These are phyloP conservation scores for Drosophila maculinotata DNA, from an alignment of 2,888 invertebrate genomes.

Conservation along the genomic window DNA sequence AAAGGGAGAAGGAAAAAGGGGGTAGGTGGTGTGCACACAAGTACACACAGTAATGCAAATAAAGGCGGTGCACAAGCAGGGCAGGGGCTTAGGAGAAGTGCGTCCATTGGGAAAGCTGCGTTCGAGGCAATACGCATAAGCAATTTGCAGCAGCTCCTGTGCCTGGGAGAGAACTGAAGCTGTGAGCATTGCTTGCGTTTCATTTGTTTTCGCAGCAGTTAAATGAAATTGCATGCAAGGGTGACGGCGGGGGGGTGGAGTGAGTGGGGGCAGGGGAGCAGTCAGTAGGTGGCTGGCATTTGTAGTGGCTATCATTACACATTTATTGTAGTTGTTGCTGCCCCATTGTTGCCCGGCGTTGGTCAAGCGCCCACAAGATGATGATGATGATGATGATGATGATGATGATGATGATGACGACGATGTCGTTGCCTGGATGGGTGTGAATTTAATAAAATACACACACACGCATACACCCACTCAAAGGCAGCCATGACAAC, in stretches of 20 bases:
- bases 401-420: constrained; percentile 40
- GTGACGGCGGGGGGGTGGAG: not conserved
- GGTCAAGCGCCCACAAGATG: constrained; percentile 70
- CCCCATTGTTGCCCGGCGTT: constrained; percentile 54
- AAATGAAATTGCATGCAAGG: constrained; percentile 75
- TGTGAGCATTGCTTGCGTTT: constrained; percentile 46
- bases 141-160: constrained; percentile 59
- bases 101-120: constrained; percentile 37
- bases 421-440: constrained; percentile 47
- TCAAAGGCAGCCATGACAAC: constrained; percentile 74
- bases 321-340: constrained; percentile 71
- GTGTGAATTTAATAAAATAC: constrained; percentile 81
- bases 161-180: constrained; percentile 29
- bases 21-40: constrained; percentile 1
- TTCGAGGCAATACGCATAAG: constrained; percentile 54
- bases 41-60: constrained; percentile 44
- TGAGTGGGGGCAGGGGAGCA: not conserved
- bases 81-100: not conserved
- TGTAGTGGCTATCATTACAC: constrained; percentile 75
- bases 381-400: constrained; percentile 26
- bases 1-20: constrained; percentile 14
- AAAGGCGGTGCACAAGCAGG: constrained; percentile 17
- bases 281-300: constrained; percentile 32
- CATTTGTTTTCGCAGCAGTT: constrained; percentile 78
- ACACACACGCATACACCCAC: constrained; percentile 27